phyloP scores from a whole-genome alignment of 2,888 invertebrate species.

The Meliscaeva auricollis region DNA sequence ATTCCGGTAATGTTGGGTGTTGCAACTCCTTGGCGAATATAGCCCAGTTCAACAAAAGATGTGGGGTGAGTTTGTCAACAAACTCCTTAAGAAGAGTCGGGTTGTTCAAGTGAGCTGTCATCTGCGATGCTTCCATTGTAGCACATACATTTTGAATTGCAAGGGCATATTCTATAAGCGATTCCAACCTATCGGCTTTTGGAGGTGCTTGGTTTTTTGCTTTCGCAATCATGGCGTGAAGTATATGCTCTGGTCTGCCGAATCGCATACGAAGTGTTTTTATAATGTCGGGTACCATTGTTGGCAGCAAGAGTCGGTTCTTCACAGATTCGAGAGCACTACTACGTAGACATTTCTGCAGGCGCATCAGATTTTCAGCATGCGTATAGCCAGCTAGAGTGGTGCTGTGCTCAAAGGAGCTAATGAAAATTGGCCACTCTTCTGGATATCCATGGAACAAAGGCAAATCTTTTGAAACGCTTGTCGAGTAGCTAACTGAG shows the following conservation, averaged over 20 bases:
- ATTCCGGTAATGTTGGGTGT: slow-evolving; percentile 17
- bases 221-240: slow-evolving; percentile 20
- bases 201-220: neutral
- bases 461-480: too few species aligned
- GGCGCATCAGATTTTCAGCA: slow-evolving; percentile 32
- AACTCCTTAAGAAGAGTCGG: slow-evolving; percentile 36
- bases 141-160: slow-evolving; percentile 33
- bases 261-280: slow-evolving; percentile 41
- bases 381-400: slow-evolving; percentile 11
- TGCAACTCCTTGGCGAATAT: slow-evolving; percentile 2
- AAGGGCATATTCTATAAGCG: slow-evolving; percentile 33
- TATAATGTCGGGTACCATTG: too few species aligned
- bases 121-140: slow-evolving; percentile 37
- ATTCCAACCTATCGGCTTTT: slow-evolving; percentile 13
- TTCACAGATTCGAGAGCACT: slow-evolving; percentile 34
- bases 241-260: slow-evolving; percentile 20
- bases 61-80: slow-evolving; percentile 21
- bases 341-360: slow-evolving; percentile 28
- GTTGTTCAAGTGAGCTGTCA: slow-evolving; percentile 32
- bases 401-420: slow-evolving; percentile 36
- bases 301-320: slow-evolving; percentile 32
- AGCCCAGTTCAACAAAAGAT: slow-evolving; percentile 27
- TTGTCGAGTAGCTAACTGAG: too few species aligned
- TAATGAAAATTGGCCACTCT: slow-evolving; percentile 28
- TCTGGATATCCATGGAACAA: too few species aligned